Evolutionary conservation across 2,797 vertebrate species (phyloP).

Genomic region (Lateolabrax maculatus): DNA sequence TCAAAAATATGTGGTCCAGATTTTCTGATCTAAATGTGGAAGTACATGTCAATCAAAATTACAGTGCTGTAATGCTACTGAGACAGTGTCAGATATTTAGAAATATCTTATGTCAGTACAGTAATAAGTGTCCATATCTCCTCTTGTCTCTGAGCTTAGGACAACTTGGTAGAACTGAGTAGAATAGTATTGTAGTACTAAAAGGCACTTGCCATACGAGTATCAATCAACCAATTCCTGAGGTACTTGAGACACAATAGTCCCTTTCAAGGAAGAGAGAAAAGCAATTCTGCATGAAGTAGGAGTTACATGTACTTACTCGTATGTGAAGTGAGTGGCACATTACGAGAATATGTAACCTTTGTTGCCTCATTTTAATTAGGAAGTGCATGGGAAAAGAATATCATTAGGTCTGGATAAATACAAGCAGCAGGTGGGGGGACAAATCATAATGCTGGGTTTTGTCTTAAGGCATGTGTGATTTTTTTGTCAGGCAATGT

Average conservation of each 20-base stretch:
- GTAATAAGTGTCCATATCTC: conserved; percentile 11
- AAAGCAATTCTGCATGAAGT: conserved; percentile 70
- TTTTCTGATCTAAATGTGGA: neutral
- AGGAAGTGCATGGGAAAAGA: conserved; percentile 70
- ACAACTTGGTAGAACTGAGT: conserved; percentile 34
- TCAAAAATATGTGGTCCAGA: neutral
- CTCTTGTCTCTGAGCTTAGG: conserved; percentile 4
- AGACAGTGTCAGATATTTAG: neutral
- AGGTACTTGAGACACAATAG: conserved; percentile 71
- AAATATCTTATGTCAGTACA: neutral
- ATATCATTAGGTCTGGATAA: conserved; percentile 73
- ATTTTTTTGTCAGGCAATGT: conserved; percentile 89
- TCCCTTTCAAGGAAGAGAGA: conserved; percentile 63
- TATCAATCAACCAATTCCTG: conserved; percentile 64
- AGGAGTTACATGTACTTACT: conserved; percentile 66
- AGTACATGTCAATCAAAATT: neutral
- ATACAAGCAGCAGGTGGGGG: conserved; percentile 69
- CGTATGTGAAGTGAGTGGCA: conserved; percentile 68
- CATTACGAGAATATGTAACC: conserved; percentile 65
- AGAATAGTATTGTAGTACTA: conserved; percentile 19
- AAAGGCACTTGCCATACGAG: conserved; percentile 50
- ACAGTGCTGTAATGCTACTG: neutral
- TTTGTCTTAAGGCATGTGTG: conserved; percentile 50
- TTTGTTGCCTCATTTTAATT: conserved; percentile 74
- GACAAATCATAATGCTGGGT: conserved; percentile 55